Evolutionary conservation across 2,888 invertebrate genomes (phyloP).

Genomic region (Bombyx huttoni): DNA sequence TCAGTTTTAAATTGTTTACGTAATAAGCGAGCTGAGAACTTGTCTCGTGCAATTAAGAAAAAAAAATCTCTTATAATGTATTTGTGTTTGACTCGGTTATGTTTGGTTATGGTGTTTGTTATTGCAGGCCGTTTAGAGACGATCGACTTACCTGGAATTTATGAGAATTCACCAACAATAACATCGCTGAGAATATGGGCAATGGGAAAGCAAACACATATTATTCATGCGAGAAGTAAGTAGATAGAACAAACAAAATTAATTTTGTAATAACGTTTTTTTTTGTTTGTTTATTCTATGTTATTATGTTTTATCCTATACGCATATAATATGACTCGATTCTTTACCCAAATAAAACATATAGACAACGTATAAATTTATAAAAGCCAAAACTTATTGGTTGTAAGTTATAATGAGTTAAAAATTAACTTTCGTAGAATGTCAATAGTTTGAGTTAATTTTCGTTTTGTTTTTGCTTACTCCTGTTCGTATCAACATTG

Average conservation of each 20-base stretch:
- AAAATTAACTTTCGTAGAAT: no score
- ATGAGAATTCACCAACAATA: conserved; percentile 50
- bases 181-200: conserved; percentile 54
- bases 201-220: conserved; percentile 52
- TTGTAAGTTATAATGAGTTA: no score
- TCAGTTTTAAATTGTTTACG: conserved; percentile 47
- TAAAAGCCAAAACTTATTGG: no score
- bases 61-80: conserved; percentile 34
- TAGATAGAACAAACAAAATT: background rate
- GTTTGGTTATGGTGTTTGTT: conserved; percentile 49
- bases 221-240: conserved; percentile 6
- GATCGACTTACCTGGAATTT: conserved; percentile 46
- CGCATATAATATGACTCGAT: no score
- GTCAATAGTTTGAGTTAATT: no score
- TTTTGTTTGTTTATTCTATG: background rate
- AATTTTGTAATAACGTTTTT: background rate
- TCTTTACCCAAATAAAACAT: no score
- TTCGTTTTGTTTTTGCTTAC: no score
- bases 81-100: conserved; percentile 40
- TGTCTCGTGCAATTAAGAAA: conserved; percentile 42
- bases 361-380: no score
- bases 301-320: no score
- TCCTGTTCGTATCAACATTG: no score
- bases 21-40: conserved; percentile 39
- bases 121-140: conserved; percentile 30